Evolutionary conservation across 2,888 invertebrate species (phyloP).

Genomic region (Conus canariensis): DNA sequence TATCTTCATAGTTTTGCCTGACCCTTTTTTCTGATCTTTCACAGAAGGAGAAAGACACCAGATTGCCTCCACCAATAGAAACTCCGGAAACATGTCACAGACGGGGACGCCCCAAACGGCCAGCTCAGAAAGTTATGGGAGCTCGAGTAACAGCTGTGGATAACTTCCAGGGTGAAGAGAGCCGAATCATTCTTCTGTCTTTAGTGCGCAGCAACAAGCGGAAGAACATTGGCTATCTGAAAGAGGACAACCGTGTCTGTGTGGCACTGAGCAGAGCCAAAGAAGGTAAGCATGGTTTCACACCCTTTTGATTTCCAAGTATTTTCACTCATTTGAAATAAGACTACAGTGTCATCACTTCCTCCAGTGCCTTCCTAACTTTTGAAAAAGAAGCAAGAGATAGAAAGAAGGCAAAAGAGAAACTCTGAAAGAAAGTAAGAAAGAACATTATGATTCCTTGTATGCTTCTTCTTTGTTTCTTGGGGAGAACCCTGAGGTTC

Average conservation of each 20-base stretch:
- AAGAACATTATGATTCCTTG: too few species aligned
- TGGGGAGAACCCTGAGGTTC: too few species aligned
- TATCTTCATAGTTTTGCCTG: too few species aligned
- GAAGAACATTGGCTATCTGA: slow-evolving; percentile 61
- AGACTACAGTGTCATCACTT: not conserved
- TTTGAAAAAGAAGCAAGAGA: too few species aligned
- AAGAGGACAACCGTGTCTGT: slow-evolving; percentile 60
- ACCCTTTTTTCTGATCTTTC: not conserved
- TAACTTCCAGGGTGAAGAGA: slow-evolving; percentile 89
- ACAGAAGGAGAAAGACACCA: not conserved
- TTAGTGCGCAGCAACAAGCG: slow-evolving; percentile 62
- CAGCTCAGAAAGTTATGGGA: slow-evolving; percentile 63
- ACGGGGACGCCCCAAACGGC: not conserved
- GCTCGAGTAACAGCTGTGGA: slow-evolving; percentile 86
- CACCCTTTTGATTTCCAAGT: not conserved
- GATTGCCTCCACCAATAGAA: not conserved
- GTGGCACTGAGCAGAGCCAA: slow-evolving; percentile 64
- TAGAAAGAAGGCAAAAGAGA: too few species aligned
- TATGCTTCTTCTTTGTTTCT: too few species aligned
- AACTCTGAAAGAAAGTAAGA: too few species aligned
- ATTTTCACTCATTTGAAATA: not conserved
- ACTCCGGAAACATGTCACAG: too few species aligned
- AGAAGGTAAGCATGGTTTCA: slow-evolving; percentile 46
- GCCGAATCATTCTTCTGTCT: slow-evolving; percentile 64
- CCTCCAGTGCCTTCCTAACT: not conserved